Evolutionary conservation across 2,888 invertebrate genomes (phyloP).

Genomic region (Papilio gigon): DNA sequence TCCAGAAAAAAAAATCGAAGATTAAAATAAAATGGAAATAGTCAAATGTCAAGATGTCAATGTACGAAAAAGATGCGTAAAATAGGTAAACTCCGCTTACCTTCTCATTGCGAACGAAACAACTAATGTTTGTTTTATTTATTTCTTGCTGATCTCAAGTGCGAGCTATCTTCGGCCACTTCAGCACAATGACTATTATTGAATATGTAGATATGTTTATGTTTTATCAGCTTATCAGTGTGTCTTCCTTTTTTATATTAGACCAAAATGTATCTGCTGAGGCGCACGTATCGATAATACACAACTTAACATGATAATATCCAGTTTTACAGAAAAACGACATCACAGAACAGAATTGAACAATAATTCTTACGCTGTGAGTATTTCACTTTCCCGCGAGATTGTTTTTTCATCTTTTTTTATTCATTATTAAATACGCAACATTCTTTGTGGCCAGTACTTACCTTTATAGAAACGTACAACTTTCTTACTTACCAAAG

Average conservation of each 20-base stretch:
- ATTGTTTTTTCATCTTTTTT: neutral
- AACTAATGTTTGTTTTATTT: neutral
- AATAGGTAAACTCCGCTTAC: neutral
- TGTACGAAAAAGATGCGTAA: no score
- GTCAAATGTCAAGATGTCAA: no score
- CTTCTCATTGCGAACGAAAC: neutral
- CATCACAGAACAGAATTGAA: neutral
- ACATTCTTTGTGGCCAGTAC: slow-evolving; percentile 5
- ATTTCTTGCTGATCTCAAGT: neutral
- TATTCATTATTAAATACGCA: neutral
- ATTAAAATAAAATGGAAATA: no score
- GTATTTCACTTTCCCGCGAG: neutral
- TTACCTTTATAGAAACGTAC: neutral
- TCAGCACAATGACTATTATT: neutral
- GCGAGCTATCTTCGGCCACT: neutral
- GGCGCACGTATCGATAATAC: neutral
- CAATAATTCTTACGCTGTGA: neutral
- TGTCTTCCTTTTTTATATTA: slow-evolving; percentile 10
- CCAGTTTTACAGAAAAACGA: neutral
- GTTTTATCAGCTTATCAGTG: neutral
- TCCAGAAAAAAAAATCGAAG: no score
- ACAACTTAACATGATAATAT: neutral
- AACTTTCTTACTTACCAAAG: neutral
- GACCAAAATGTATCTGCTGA: neutral
- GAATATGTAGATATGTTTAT: neutral